Conservation (phyloP, 2,888 invertebrate genomes). For the Temnothorax ravouxi region DNA sequence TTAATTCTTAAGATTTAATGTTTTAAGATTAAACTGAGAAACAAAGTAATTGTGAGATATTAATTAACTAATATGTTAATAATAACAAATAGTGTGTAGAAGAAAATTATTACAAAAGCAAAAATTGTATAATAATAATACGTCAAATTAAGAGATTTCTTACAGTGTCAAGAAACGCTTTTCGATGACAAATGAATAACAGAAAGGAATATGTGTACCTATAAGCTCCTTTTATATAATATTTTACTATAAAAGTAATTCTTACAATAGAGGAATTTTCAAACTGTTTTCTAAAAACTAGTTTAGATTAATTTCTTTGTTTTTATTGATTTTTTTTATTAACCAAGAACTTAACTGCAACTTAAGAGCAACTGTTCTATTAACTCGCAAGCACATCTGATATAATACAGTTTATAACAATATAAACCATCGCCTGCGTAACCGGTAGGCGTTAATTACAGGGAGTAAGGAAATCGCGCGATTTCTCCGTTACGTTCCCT, state of each 20-base stretch:
- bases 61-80: too few species aligned
- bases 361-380: too few species aligned
- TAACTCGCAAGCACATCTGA: background rate
- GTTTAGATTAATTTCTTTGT: background rate
- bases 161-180: too few species aligned
- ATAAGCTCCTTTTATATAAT: background rate
- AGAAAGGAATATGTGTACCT: too few species aligned
- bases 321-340: background rate
- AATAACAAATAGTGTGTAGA: too few species aligned
- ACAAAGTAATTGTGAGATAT: too few species aligned
- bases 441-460: conserved; percentile 28
- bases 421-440: background rate
- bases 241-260: background rate
- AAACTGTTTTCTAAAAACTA: background rate
- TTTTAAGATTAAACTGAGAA: too few species aligned
- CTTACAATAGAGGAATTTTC: background rate
- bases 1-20: too few species aligned
- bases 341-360: background rate
- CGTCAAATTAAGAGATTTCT: too few species aligned
- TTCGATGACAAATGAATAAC: too few species aligned
- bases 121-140: too few species aligned
- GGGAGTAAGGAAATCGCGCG: conserved; percentile 12
- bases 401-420: background rate
- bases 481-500: background rate
- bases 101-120: too few species aligned